A percentile compares a stretch with the other conserved stretches of the same genome.
These are phyloP conservation scores for Xylota segnis DNA, from an alignment of 2,888 invertebrate species.

Conservation along the genomic window DNA sequence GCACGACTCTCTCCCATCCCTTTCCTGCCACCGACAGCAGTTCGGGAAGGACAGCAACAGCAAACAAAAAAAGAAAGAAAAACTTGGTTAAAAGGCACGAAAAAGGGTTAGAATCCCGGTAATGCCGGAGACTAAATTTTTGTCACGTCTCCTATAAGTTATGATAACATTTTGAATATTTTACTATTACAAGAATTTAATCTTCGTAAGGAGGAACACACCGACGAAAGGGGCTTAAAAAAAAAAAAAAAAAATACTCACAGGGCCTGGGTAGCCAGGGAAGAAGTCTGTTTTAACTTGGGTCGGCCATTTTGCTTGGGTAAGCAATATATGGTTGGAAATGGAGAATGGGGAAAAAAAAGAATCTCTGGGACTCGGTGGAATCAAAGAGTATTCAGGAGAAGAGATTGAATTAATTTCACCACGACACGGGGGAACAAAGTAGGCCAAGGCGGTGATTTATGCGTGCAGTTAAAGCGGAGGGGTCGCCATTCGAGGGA, in stretches of 20 bases:
- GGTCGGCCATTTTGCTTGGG: conserved; percentile 53
- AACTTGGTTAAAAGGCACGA: conserved; percentile 46
- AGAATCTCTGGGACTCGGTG: neutral
- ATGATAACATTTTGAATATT: conserved; percentile 77
- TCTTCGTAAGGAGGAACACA: conserved; percentile 38
- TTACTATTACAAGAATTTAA: conserved; percentile 70
- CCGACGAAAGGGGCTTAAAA: neutral
- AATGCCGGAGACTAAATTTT: conserved; percentile 73
- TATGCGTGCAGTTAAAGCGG: conserved; percentile 32
- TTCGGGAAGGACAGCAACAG: conserved; percentile 13
- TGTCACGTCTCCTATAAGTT: conserved; percentile 75
- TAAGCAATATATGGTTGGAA: conserved; percentile 23
- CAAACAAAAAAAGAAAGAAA: conserved; percentile 8
- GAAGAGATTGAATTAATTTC: conserved; percentile 71
- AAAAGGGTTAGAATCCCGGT: conserved; percentile 64
- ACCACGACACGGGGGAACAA: conserved; percentile 19
- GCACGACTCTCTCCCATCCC: conserved; percentile 24
- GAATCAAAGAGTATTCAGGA: conserved; percentile 46
- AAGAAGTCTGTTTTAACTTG: conserved; percentile 7
- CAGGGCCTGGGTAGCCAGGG: neutral
- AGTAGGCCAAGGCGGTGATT: conserved; percentile 50
- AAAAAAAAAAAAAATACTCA: neutral
- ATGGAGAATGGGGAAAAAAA: conserved; percentile 15
- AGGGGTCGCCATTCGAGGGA: conserved; percentile 5
- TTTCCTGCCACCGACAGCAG: neutral